phyloP scores from a whole-genome alignment of 2,113 vertebrate genomes.

The Corythornis cristatus region DNA sequence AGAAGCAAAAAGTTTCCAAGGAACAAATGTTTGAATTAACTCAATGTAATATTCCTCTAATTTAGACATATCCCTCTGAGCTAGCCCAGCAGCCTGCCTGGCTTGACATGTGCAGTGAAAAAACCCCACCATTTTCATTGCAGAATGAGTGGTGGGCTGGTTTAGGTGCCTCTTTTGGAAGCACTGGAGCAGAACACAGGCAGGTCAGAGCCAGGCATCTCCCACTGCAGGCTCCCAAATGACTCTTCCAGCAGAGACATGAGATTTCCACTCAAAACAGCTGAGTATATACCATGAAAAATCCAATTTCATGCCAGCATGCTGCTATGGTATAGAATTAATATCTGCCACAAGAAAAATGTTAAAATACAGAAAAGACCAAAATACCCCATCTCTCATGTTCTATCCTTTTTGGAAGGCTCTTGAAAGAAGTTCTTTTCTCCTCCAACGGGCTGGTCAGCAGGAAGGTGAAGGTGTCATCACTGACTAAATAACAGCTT shows the following conservation, averaged over 20 bases:
- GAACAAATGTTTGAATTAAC: background rate
- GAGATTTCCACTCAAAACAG: background rate
- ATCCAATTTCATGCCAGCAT: background rate
- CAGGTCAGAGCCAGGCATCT: background rate
- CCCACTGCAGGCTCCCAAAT: background rate
- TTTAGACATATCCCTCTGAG: background rate
- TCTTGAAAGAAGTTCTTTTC: background rate
- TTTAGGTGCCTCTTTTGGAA: background rate
- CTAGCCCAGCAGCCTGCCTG: background rate
- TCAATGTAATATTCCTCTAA: background rate
- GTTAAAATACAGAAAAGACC: background rate
- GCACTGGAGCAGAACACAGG: background rate
- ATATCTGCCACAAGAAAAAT: background rate
- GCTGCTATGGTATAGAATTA: background rate
- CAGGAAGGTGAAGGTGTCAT: background rate
- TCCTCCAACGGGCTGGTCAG: background rate
- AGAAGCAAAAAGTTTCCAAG: background rate
- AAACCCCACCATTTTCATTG: background rate
- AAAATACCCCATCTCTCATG: background rate
- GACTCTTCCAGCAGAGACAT: background rate
- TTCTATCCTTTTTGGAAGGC: background rate
- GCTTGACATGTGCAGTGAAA: background rate
- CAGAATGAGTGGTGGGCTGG: background rate
- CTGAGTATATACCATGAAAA: background rate
- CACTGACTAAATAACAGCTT: background rate